Evolutionary conservation across 2,797 vertebrate genomes (phyloP), one percentile per base, ranked within the genome.

Genomic region (Austrolebias charrua): DNA sequence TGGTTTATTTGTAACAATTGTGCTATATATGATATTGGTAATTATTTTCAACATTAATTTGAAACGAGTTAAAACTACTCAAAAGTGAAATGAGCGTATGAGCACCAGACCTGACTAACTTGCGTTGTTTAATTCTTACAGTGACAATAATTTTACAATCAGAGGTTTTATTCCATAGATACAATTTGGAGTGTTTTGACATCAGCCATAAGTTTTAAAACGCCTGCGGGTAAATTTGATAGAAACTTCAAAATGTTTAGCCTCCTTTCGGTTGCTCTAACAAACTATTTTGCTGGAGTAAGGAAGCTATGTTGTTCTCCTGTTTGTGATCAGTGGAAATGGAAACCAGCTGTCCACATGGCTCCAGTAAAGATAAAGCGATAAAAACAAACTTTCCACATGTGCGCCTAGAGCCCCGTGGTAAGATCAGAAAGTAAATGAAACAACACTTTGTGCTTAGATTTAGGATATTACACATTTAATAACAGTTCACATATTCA

Each of bases 311-410:
- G 62, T 58, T 66, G 58, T 18, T 60, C 24, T 63, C 73, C 55
- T 63, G 49, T 24, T 57, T 70, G 68, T 11, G 20, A 55, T 62
- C 51, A 40, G 20, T 61, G 29, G 43, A 68, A 79, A 86, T 80
- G 42, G 55, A 75, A 85, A 79, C 55, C 82, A 84, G 69, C 79
- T 82, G 84, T 68, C 33, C 43, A 24, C 55, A 68, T 65, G 65
- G 68, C 57, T 65, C 38, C 68, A 53, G 13, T 24, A 64, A 76
- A 84, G 73, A 71, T 80, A 69, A 74, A 76, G 16, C 28, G 61
- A 63, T 73, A 55, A 78, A 76, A 81, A 73, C 31, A 76, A 68
- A 74, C 54, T 49, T 52, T 71, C 62, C 71, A 69, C 64, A 78
- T 78, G 73, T 82, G 61, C 54, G 16, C 50, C 31, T n/a, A 55